Evolutionary conservation across 2,797 vertebrate species (phyloP).

Genomic region (Crax fasciolata): DNA sequence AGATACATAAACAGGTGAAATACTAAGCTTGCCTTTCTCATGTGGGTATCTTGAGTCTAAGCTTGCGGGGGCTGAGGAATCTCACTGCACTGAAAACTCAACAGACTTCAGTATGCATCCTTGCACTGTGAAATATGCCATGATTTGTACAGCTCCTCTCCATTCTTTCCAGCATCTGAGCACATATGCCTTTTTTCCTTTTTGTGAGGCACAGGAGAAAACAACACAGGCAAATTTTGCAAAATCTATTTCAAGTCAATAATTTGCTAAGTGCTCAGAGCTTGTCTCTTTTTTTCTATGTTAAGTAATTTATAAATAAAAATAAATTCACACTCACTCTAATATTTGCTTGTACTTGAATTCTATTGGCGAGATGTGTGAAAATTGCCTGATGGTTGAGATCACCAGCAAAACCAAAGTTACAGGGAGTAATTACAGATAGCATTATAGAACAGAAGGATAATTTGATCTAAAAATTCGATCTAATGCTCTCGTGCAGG

Average conservation of each 20-base stretch:
- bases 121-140: background rate
- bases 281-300: constrained; percentile 17
- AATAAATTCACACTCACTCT: constrained; percentile 70
- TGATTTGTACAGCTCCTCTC: background rate
- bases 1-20: background rate
- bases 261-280: constrained; percentile 63
- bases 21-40: background rate
- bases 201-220: constrained; percentile 18
- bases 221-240: constrained; percentile 44
- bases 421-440: constrained; percentile 73
- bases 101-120: background rate
- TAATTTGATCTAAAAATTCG: constrained; percentile 80
- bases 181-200: background rate
- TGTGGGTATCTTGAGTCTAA: background rate
- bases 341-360: constrained; percentile 76
- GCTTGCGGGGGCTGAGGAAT: background rate
- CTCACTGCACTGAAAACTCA: background rate
- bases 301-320: constrained; percentile 76
- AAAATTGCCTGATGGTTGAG: constrained; percentile 80
- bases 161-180: background rate
- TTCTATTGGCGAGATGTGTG: constrained; percentile 71
- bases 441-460: constrained; percentile 75
- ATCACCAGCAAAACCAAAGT: constrained; percentile 77
- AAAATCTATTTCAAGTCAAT: constrained; percentile 61
- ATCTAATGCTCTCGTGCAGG: constrained; percentile 70